Conservation (phyloP, 2,797 vertebrate genomes). For the Fratercula arctica region DNA sequence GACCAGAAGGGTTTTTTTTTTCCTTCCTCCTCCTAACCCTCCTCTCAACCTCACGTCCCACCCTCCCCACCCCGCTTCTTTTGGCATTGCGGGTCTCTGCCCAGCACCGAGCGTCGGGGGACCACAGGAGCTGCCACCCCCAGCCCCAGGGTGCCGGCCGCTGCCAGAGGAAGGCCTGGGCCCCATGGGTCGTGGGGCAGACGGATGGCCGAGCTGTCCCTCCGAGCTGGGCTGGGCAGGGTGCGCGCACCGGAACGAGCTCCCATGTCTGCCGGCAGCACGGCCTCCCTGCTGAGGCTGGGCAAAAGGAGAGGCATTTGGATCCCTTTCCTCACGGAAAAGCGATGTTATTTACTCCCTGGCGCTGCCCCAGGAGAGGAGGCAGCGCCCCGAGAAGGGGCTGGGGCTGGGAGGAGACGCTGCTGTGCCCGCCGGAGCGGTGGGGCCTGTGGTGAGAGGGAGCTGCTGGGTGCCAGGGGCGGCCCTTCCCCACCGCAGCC, state of each 20-base stretch:
- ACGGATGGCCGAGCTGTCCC: not conserved
- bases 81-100: not conserved
- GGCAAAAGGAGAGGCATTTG: not conserved
- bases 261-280: rapidly evolving
- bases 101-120: not conserved
- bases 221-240: rapidly evolving
- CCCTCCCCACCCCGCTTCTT: not conserved
- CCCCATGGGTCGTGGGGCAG: not conserved
- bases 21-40: not conserved
- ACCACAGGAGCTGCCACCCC: not conserved
- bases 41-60: not conserved
- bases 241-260: rapidly evolving
- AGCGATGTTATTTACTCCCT: not conserved
- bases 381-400: not conserved
- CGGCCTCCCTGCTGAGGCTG: rapidly evolving
- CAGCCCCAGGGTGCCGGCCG: not conserved
- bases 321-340: not conserved
- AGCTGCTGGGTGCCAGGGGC: not conserved
- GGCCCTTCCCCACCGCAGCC: not conserved
- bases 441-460: not conserved
- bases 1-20: not conserved
- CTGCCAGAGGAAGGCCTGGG: not conserved
- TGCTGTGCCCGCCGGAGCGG: not conserved
- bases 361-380: not conserved
- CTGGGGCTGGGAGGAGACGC: not conserved